Evolutionary conservation across 2,113 vertebrate species (phyloP), one percentile per base, ranked within the genome.

Genomic region (Sturnira hondurensis): DNA sequence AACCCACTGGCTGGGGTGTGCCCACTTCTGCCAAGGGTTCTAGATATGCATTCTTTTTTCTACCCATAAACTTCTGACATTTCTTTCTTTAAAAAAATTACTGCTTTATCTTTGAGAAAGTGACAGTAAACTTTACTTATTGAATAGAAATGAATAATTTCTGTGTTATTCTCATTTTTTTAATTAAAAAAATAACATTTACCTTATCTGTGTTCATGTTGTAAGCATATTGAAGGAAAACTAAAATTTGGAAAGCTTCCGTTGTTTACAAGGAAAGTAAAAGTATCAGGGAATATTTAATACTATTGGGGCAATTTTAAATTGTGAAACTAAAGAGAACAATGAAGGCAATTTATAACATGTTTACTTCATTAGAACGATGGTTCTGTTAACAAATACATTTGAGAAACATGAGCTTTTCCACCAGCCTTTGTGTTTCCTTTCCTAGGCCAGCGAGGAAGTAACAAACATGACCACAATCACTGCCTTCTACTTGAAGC

Each of bases 71-170:
- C 24, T 89, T 86, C 22, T 77, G 36, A 87, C 22, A 73, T 74
- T 61, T 68, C 3, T 58, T 68, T 61, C 10, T 38, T 78, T 77
- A 36, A 31, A 86, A 86, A 58, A 20, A 52, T 28, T 74, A 28
- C 70, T 76, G 26, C 61, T 83, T 85, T 74, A 52, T 91, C 65
- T 77, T 89, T 94, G 36, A 94, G 38, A 92, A 89, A 92, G 28
- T 92, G 31, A 63, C 56, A 65, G 26, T 36, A 91, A 19, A n/a
- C 68, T 68, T 73, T 13, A 87, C 38, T 93, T 83, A 20, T n/a
- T 78, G 71, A 71, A 65, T 15, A 68, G 38, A 89, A 58, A 19
- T 26, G 9, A 50, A 65, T 6, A 31, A 16, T 65, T 82, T 94
- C 63, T 16, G 26, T 82, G 2, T 88, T 52, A 38, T 5, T 73